Evolutionary conservation across 2,797 vertebrate genomes (phyloP).

Genomic region (Momotus momota): DNA sequence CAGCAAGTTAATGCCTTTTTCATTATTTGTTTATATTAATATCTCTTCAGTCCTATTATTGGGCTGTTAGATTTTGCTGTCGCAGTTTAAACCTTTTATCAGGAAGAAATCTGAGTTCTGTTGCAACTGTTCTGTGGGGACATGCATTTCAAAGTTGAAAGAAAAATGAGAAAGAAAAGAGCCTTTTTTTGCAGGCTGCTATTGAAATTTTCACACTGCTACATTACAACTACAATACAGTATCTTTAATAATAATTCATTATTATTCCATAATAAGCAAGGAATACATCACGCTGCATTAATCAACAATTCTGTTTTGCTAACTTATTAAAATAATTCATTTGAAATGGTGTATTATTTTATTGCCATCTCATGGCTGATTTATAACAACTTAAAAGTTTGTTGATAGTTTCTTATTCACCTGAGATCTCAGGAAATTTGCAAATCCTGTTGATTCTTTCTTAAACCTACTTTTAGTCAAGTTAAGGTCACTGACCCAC

Average conservation of each 20-base stretch:
- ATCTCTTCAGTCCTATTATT: constrained; percentile 11
- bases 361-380: not conserved
- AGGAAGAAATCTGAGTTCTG: constrained; percentile 57
- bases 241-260: constrained; percentile 17
- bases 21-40: constrained; percentile 17
- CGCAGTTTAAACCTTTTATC: constrained; percentile 56
- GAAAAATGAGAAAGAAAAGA: constrained; percentile 33
- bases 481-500: not conserved
- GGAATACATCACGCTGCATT: constrained; percentile 11
- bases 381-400: not conserved
- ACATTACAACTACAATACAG: not conserved
- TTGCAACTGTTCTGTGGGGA: constrained; percentile 33
- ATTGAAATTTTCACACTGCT: constrained; percentile 2
- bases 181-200: not conserved
- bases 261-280: not conserved
- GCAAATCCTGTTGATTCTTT: not conserved
- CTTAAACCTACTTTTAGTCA: not conserved
- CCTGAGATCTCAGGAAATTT: not conserved
- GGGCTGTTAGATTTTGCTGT: constrained; percentile 47
- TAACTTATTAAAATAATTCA: constrained; percentile 14
- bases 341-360: constrained; percentile 14
- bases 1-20: not conserved
- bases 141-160: constrained; percentile 19
- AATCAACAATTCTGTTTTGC: constrained; percentile 41
- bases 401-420: not conserved